phyloP scores from a whole-genome alignment of 2,113 vertebrate genomes.

The Galemys pyrenaicus region DNA sequence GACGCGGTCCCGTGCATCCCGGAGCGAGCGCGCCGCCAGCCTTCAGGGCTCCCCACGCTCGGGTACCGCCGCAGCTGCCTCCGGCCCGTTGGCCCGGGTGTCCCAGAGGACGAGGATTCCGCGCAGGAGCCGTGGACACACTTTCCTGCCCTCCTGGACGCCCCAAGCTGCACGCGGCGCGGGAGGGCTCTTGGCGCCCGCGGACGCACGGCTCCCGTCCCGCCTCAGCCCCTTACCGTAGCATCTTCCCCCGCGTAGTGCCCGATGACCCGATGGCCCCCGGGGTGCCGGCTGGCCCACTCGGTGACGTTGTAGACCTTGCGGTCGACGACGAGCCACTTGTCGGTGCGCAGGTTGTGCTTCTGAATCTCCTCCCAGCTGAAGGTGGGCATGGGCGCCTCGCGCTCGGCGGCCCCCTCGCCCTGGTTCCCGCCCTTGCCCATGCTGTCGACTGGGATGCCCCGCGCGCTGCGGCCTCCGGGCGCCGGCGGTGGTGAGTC shows the following conservation, averaged over 20 bases:
- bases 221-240: conserved; percentile 87
- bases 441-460: conserved; percentile 74
- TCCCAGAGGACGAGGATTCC: not conserved
- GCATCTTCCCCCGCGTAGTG: conserved; percentile 96
- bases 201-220: not conserved
- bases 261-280: conserved; percentile 89
- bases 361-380: conserved; percentile 96
- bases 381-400: conserved; percentile 82
- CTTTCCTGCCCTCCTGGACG: not conserved
- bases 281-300: conserved; percentile 92
- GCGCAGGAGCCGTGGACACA: not conserved
- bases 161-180: not conserved
- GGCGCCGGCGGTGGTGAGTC: not conserved
- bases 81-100: not conserved
- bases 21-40: not conserved
- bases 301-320: conserved; percentile 94
- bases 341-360: conserved; percentile 90
- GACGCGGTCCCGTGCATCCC: not conserved
- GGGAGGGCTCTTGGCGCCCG: not conserved
- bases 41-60: not conserved
- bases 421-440: conserved; percentile 88
- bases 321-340: conserved; percentile 95
- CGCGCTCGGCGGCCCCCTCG: conserved; percentile 79
- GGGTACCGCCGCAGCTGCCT: not conserved
- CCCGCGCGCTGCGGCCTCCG: conserved; percentile 40